Base-by-base conservation (phyloP, 23 tunicate genomes). In the Phallusia fumigata region DNA sequence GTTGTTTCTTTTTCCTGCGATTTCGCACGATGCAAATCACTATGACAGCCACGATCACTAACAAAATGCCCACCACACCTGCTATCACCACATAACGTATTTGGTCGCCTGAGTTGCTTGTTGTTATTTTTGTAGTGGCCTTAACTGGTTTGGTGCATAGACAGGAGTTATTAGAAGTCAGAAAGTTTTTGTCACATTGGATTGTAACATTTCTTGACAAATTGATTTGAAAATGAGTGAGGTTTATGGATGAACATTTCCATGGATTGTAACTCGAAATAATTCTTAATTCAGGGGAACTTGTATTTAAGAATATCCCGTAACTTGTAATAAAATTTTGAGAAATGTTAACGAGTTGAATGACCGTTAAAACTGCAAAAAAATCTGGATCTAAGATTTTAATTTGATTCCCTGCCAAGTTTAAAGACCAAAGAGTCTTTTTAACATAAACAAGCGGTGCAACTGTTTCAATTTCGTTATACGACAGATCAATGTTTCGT, bases 261-360 rank as follows among this genome's bases (percentile, higher is more conserved):
- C 73, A 52, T 31, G 10, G 35, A 11, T 51, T 52, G 58, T 47
- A 32, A 28, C 33, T 52, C 6, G 74, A 69, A 19, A 31, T 21
- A 53, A 80, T 53, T 18, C 35, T 35, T 53, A 75, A 75, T 75
- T 33, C 10, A 1, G 34, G 78, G 10, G 78, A 75, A 19, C 47
- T 40, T 40, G 47, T 40, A 40, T 40, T 40, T 40, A 40, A 10
- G 8, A 40, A 40, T 40, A 40, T 30, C 8, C 12, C 31, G 31
- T n/a, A 44, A 18, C 36, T 53, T 18, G 32, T 78, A 12, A 78
- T 26, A 2, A 35, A 8, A 53, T 78, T 78, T 10, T 30, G 32
- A 22, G 81, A 78, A 19, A 78, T n/a, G 31, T 78, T 53, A 0
- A 78, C 0, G 36, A 78, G 26, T 49, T 78, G 11, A n/a, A 78